Base-by-base conservation (phyloP, 2,888 invertebrate species). In the Eristalis pertinax region DNA sequence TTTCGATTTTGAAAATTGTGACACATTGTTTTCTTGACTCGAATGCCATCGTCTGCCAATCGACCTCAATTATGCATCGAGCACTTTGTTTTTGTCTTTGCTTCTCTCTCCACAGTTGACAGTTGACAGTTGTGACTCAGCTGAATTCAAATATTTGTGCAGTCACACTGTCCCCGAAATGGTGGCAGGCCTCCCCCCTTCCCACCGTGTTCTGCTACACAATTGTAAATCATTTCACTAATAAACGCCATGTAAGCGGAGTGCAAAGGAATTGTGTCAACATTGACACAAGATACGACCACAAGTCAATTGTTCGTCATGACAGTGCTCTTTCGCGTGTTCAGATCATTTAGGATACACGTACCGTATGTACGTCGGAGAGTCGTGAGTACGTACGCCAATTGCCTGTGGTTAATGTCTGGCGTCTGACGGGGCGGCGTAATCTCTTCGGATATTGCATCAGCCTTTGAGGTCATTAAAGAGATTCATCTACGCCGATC, bases 361-460 rank as follows among this genome's bases (percentile, higher is more conserved):
- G 65, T 50, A 19, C 50, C 38, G 38, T 38, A 13, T 13, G 38
- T 38, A 38, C 38, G 38, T 38, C 13, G 38, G 13, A 13, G 3
- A 11, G n/a, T n/a, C n/a, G n/a, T n/a, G n/a, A n/a, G 65, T 50
- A 50, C 19, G 50, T 50, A 19, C 50, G 50, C 65, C 75, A 75
- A 65, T 75, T 65, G 65, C 56, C 65, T 35, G 35, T 29, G 64
- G 74, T 56, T 74, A 64, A 22, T 65, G 26, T 75, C 75, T 58
- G n/a, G 65, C 65, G 65, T 67, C 35, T 50, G 26, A 26, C 75
- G 32, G 32, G 32, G 65, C 65, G 56, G 65, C 65, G 65, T 43
- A 76, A 68, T 76, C 68, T 43, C 67, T n/a, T 62, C 68, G 22
- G 22, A 24, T 68, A 68, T 76, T 76, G 76, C 76, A 76, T 76